phyloP scores from a whole-genome alignment of 2,888 invertebrate species.

The Amblyjoppa fuscipennis region DNA sequence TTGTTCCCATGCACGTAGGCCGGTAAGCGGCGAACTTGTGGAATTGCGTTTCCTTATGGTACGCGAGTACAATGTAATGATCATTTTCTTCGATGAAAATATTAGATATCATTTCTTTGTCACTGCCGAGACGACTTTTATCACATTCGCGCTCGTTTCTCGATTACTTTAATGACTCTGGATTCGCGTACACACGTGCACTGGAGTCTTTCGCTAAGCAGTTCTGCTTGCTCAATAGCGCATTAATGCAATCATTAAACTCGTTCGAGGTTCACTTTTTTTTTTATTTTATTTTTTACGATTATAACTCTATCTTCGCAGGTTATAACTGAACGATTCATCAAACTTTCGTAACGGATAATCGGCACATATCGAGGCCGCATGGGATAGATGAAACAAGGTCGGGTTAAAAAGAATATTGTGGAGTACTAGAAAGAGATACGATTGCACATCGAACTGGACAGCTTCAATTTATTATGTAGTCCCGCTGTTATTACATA shows the following conservation, averaged over 20 bases:
- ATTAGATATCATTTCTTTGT: not conserved
- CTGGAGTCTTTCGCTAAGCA: not conserved
- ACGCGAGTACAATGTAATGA: no score
- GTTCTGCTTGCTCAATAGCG: not conserved
- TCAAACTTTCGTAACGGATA: slow-evolving; percentile 41
- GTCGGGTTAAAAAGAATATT: slow-evolving; percentile 20
- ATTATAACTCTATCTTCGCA: not conserved
- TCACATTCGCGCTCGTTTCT: not conserved
- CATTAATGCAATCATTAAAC: slow-evolving; percentile 3
- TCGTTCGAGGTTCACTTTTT: slow-evolving; percentile 11
- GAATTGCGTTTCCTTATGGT: slow-evolving; percentile 54
- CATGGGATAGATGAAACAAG: slow-evolving; percentile 2
- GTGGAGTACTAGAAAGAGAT: not conserved
- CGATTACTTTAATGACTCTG: not conserved
- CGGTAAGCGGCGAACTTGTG: slow-evolving; percentile 18
- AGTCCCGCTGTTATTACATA: not conserved
- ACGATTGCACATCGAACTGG: slow-evolving; percentile 3
- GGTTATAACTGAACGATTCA: slow-evolving; percentile 19
- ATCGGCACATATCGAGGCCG: not conserved
- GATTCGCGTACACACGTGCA: not conserved
- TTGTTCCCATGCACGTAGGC: slow-evolving; percentile 2
- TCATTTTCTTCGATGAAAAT: no score
- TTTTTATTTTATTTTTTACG: slow-evolving; percentile 3
- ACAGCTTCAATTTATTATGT: not conserved
- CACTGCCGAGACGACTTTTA: not conserved